Conservation (phyloP, 2,113 vertebrate species). For the Salminus brasiliensis region DNA sequence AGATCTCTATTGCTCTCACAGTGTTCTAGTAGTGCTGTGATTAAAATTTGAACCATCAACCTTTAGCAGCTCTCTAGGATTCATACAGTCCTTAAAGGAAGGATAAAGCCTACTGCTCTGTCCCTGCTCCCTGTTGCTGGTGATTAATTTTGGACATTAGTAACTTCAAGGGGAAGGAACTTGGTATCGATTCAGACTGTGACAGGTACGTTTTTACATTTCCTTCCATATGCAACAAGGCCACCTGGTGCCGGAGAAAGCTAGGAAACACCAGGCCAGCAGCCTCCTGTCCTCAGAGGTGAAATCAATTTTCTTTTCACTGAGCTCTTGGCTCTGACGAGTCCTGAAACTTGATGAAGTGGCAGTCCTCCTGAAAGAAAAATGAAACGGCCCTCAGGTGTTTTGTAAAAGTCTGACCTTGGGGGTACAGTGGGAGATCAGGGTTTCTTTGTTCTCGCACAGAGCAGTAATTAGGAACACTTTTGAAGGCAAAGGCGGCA, state of each 20-base stretch:
- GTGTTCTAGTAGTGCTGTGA: not conserved
- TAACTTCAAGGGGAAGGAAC: constrained; percentile 32
- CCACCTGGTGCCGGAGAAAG: not conserved
- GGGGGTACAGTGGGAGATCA: constrained; percentile 31
- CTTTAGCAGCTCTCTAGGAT: not conserved
- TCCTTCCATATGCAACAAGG: constrained; percentile 9
- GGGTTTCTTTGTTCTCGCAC: constrained; percentile 36
- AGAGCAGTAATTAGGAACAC: constrained; percentile 47
- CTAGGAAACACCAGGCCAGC: constrained; percentile 3
- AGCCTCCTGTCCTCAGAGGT: constrained; percentile 39
- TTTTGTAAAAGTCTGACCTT: constrained; percentile 51
- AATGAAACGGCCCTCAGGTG: constrained; percentile 37
- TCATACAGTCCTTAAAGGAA: constrained; percentile 12
- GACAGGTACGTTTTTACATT: not conserved
- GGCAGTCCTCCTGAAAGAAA: constrained; percentile 39
- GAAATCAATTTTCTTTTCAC: constrained; percentile 48
- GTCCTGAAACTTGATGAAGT: constrained; percentile 46
- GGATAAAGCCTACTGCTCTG: not conserved
- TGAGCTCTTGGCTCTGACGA: constrained; percentile 23
- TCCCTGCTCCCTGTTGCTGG: not conserved
- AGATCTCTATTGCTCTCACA: not conserved
- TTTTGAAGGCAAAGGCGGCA: constrained; percentile 39
- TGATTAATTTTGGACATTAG: constrained; percentile 25
- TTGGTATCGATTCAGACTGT: not conserved
- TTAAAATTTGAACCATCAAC: not conserved